Evolutionary conservation across 2,113 vertebrate genomes (phyloP).

Genomic region (Ctenodactylus gundi): DNA sequence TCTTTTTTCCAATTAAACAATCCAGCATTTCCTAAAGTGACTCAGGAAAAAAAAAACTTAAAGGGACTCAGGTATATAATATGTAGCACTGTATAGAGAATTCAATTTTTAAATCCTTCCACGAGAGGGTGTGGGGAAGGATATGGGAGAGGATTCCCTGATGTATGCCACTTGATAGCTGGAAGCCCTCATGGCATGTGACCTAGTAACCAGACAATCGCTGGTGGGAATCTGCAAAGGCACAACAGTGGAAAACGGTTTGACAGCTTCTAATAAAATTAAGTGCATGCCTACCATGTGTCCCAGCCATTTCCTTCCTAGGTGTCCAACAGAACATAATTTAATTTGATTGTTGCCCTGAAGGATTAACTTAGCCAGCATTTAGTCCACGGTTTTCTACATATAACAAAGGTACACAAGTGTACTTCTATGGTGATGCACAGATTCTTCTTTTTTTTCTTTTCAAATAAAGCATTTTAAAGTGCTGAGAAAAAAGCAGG

Average conservation of each 20-base stretch:
- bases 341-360: neutral
- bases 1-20: neutral
- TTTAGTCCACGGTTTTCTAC: neutral
- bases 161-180: neutral
- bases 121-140: too few relatives aligned
- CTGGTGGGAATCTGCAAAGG: neutral
- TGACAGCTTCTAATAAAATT: neutral
- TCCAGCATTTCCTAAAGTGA: neutral
- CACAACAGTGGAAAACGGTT: neutral
- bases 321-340: neutral
- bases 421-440: neutral
- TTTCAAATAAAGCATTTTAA: conserved; percentile 39
- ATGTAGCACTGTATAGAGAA: neutral
- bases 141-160: too few relatives aligned
- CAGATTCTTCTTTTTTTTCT: neutral
- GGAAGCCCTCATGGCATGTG: neutral
- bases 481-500: neutral
- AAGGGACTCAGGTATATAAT: neutral
- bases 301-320: neutral
- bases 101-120: neutral
- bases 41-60: too few relatives aligned
- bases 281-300: neutral
- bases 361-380: neutral
- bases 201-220: neutral
- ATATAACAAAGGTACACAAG: neutral